Base-by-base conservation (phyloP, 2,113 vertebrate species). In the Pachycephala philippinensis region DNA sequence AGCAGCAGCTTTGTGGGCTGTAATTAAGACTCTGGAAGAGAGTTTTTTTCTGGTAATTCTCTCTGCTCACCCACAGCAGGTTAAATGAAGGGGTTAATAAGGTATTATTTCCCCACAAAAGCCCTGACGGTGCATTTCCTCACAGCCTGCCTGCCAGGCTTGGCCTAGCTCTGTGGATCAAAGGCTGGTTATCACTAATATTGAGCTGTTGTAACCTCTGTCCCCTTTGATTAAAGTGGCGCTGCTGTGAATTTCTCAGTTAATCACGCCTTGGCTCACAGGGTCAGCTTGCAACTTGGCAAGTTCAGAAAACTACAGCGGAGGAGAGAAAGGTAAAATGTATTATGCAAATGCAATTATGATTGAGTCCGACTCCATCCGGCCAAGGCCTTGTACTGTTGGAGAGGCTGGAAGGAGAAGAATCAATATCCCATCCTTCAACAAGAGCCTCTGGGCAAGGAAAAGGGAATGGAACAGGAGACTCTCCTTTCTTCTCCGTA, bases 201-300 rank as follows among this genome's bases (percentile, higher is more conserved):
- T 99, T 98, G 98, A 99, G 99, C 98, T 99, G 98, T 99, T 98
- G 98, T 99, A 99, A 99, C 98, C 98, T 98, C 98, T 99, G 99
- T 99, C 99, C 98, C 93, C 97, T 99, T 98, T 98, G 98, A 99
- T 99, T 99, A 99, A 98, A 97, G 97, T 87, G 94, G 96, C 33
- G 95, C 98, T 97, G 97, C 96, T 90, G 95, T 98, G 98, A 98
- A 98, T 98, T 98, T 98, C 98, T 98, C 96, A 97, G 97, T 98
- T 98, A 99, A 99, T 99, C 98, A 98, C 91, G 97, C 90, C 96
- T 97, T 93, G 97, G 97, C 96, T 97, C 65, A 44, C 95, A 90
- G 88, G 90, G 98, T 97, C 98, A 98, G 97, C 97, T 97, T 97
- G 97, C 95, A 98, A 97, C 97, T 97, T 94, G 95, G 95, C 95